Evolutionary conservation across 2,113 vertebrate species (phyloP).

Genomic region (Cebidichthys violaceus): DNA sequence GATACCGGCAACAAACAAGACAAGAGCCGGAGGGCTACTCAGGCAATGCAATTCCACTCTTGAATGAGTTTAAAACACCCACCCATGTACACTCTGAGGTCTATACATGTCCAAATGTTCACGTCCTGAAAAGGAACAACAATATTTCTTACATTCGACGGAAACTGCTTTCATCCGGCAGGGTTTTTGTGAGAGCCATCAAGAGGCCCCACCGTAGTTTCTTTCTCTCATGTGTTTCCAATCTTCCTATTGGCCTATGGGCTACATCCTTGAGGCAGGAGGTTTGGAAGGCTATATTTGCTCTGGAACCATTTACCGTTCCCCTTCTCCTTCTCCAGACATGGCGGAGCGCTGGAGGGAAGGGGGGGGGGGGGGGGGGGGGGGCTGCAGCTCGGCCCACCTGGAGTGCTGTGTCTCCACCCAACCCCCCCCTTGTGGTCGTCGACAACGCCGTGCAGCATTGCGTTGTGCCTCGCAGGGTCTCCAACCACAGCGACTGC

Average conservation of each 20-base stretch:
- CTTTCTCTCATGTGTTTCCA: constrained; percentile 79
- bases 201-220: constrained; percentile 60
- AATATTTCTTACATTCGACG: constrained; percentile 16
- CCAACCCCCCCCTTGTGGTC: constrained; percentile 59
- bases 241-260: constrained; percentile 63
- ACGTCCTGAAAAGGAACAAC: constrained; percentile 5
- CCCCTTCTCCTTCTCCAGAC: constrained; percentile 72
- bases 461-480: constrained; percentile 51
- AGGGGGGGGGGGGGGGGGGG: constrained; percentile 2
- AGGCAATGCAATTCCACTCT: constrained; percentile 47
- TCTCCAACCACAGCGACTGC: constrained; percentile 30
- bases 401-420: constrained; percentile 72
- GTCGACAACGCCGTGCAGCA: constrained; percentile 50
- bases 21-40: constrained; percentile 68
- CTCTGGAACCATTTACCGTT: constrained; percentile 76
- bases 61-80: constrained; percentile 56
- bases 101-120: constrained; percentile 43
- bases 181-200: constrained; percentile 62
- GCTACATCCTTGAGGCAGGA: constrained; percentile 66
- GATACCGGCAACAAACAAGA: constrained; percentile 76
- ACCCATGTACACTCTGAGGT: constrained; percentile 38
- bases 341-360: constrained; percentile 56
- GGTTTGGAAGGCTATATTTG: constrained; percentile 76
- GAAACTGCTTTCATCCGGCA: constrained; percentile 50
- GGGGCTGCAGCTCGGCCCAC: constrained; percentile 65